These are phyloP conservation scores for Theocolax elegans DNA, from an alignment of 1,140 invertebrate species.

Conservation along the genomic window DNA sequence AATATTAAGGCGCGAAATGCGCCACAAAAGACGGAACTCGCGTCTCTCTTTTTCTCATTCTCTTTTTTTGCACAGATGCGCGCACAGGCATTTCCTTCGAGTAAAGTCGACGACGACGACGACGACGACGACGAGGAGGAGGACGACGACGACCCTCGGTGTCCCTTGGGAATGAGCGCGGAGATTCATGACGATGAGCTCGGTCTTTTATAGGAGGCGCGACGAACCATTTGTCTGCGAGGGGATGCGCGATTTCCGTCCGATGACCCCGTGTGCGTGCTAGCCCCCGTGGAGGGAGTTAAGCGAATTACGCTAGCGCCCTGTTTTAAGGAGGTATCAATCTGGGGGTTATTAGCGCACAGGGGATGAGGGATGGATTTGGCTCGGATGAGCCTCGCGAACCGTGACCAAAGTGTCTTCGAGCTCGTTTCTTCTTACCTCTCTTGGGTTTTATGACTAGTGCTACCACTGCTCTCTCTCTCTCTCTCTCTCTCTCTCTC, in stretches of 20 bases:
- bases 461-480: no score
- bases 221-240: constrained; percentile 20
- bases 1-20: constrained; percentile 19
- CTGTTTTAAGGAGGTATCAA: constrained; percentile 13
- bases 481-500: no score
- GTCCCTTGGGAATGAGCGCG: not conserved
- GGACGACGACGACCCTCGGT: no score
- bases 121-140: no score
- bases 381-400: no score
- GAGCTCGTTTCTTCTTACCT: no score
- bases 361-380: no score
- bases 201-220: constrained; percentile 7
- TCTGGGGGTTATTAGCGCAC: not conserved
- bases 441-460: no score
- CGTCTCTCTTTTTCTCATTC: not conserved
- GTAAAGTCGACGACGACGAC: no score
- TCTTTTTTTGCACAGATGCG: no score
- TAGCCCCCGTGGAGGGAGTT: not conserved
- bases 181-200: constrained; percentile 18
- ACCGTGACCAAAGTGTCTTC: no score
- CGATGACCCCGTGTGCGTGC: constrained; percentile 1
- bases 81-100: constrained; percentile 9
- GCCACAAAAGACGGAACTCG: constrained; percentile 14
- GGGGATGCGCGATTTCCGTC: not conserved
- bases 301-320: not conserved